Evolutionary conservation across 2,888 invertebrate genomes (phyloP), one percentile per base, ranked within the genome.

Genomic region (Caenorhabditis wallacei): DNA sequence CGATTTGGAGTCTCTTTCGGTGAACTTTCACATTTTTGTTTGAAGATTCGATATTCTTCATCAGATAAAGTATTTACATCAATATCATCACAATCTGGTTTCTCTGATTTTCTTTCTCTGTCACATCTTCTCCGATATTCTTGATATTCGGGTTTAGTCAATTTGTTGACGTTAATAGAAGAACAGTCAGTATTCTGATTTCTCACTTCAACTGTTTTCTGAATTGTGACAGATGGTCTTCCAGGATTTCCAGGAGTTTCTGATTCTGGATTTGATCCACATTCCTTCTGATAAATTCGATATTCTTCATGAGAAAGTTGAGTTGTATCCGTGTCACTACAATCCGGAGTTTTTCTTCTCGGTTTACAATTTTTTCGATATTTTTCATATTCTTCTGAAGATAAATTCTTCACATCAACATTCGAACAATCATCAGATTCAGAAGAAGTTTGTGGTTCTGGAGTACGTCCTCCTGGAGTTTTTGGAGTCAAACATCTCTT

Each of bases 271-370:
- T 10, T 13, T 22, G 26, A 24, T 37, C n/a, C 48, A 26, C 72
- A 72, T 63, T 61, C 53, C 18, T 54, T 54, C 30, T 26, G 37
- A 43, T 63, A 53, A 18, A 72, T 54, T 26, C 11, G 2, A 18
- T 54, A 53, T 54, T 72, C 63, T 24, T 72, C 63, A 20, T 72
- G 63, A 24, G 72, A 40, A 30, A 72, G 40, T 37, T 72, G 37
- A 46, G 30, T 46, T 11, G 35, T 30, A 30, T 66, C 64, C n/a
- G 35, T 51, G 1, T 46, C n/a, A 57, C 26, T 69, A 30, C 69
- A 69, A 30, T 70, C 57, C 22, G 70, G 57, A 48, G 57, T 70
- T 16, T 48, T 59, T 30, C 71, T 26, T 24, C 18, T 26, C 2
- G 61, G 30, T 18, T 56, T 26, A n/a, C 63, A 63, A 20, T 22